Evolutionary conservation across 2,888 invertebrate genomes (phyloP), one percentile per base, ranked within the genome.

Genomic region (Dicycla oo): DNA sequence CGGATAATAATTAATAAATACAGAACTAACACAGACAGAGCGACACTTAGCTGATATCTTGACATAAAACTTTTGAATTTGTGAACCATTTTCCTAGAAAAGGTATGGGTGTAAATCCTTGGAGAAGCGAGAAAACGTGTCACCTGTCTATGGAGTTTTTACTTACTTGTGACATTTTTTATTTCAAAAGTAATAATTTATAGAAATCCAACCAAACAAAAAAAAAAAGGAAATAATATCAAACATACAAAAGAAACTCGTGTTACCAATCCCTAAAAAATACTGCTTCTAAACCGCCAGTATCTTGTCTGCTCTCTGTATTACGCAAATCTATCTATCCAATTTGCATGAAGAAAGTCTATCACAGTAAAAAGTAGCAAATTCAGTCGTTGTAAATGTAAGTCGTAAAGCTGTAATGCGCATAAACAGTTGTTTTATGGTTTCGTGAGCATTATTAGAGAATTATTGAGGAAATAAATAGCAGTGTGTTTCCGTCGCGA

Each of bases 401-500:
- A 63, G 47, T 54, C 74, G 58, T 78, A 66, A 78, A 78, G n/a
- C 58, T 49, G 54, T 66, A 58, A 58, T 70, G 6, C 62, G 53
- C 58, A 58, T 65, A 58, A 66, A 69, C 80, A 56, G 56, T 64
- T 74, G 72, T 78, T 78, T 76, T 81, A 81, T 77, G 56, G 70
- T 57, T 54, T 69, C 67, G 67, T 80, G 82, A 63, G 58, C 54
- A 53, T 69, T 80, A 81, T 69, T 69, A 64, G 43, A 78, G 56
- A 82, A 80, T 72, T 81, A 80, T 80, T 69, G 62, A 82, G 63
- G 82, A 80, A 82, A 64, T 82, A 78, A 47, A 70, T 57, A 53
- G 45, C 34, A 13, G 11, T 38, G 40, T 20, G 45, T 63, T 78
- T 70, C 57, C 49, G 38, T 69, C 78, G 67, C 69, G 73, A 65